Base-by-base conservation (phyloP, 2,888 invertebrate species). In the Leptogaster cylindrica region DNA sequence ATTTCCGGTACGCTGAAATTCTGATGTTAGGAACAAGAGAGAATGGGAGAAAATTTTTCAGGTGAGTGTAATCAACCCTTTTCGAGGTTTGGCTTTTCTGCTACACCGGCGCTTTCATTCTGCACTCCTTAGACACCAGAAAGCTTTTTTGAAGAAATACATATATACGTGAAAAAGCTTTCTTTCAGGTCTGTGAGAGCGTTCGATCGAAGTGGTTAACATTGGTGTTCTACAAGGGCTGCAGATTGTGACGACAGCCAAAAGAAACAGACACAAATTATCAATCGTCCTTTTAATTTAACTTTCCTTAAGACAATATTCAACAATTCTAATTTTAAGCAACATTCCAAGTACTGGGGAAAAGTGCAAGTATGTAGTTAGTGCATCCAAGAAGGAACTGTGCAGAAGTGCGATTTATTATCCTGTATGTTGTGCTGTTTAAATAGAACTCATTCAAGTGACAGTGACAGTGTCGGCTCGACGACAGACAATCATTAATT, bases 121-220 rank as follows among this genome's bases (percentile, higher is more conserved):
- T 27, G 10, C 10, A 12, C 31, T 33, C 28, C 27, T 23, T n/a
- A 1, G 23, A 12, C n/a, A 25, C 25, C 39, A 58, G 39, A 58
- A 58, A 58, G 58, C 58, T 58, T 16, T n/a, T 12, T 12, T 39
- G 12, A 7, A 14, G 58, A 39, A 58, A 23, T 31, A 52, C 52
- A 52, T 52, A 52, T 31, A 52, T 33, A 52, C 18, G 52, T 31
- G 52, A 52, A 52, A 31, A 52, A 52, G 52, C 52, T 52, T 31
- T 14, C 7, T 41, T 3, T 2, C 39, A 23, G 23, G 23, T 58
- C 39, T 25, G 27, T 39, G 36, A 39, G 58, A 58, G 39, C 58
- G 25, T 58, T 58, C 39, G 58, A 58, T 58, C 58, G 58, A 58
- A 58, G 25, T 27, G 36, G 58, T 23, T 58, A 23, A 16, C 52